Conservation (phyloP, 2,113 vertebrate species). For the Pandion haliaetus region DNA sequence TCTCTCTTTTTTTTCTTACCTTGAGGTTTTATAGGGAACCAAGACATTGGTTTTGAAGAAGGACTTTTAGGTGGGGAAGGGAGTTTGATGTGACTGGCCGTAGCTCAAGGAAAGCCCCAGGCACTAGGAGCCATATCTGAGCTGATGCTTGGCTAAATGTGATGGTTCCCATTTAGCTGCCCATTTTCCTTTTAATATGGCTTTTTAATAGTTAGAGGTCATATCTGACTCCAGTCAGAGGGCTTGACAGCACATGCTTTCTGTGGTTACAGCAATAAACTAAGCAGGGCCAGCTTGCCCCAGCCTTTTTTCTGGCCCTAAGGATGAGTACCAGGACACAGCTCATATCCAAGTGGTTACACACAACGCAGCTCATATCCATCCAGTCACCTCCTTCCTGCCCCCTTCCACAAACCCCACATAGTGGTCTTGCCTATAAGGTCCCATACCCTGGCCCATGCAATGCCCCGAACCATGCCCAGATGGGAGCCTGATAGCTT, state of each 20-base stretch:
- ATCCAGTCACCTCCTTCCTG: not conserved
- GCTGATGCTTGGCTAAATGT: not conserved
- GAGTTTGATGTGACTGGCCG: not conserved
- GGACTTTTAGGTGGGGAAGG: not conserved
- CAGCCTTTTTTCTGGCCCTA: not conserved
- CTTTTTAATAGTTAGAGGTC: not conserved
- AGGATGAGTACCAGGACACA: not conserved
- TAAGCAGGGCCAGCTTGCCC: not conserved
- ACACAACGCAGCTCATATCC: not conserved
- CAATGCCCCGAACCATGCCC: not conserved
- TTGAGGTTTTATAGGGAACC: not conserved
- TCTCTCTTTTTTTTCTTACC: not conserved
- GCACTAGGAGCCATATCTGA: not conserved
- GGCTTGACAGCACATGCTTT: not conserved
- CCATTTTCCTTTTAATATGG: not conserved
- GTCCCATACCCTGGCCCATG: not conserved
- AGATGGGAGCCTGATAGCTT: not conserved
- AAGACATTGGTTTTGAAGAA: not conserved
- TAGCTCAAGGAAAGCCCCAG: not conserved
- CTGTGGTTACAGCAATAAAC: not conserved
- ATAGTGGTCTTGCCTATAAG: not conserved
- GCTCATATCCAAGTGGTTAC: not conserved
- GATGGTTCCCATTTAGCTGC: not conserved
- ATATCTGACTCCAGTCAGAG: not conserved
- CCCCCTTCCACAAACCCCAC: not conserved